phyloP scores from a whole-genome alignment of 2,797 vertebrate genomes.

The Echeneis naucrates region DNA sequence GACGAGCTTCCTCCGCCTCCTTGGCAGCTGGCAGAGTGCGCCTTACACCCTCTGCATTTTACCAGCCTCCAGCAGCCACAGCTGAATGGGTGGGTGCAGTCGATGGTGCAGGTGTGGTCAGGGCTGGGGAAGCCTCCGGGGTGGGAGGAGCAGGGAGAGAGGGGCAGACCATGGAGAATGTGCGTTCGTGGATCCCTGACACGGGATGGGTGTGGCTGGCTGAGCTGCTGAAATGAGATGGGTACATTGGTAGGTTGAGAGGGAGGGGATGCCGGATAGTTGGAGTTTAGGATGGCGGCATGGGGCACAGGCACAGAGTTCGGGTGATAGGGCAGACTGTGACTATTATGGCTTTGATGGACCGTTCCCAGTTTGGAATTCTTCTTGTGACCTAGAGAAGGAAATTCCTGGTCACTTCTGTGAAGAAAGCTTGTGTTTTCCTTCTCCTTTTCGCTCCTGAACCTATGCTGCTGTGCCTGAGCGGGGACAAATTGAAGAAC shows the following conservation, averaged over 20 bases:
- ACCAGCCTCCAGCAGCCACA: constrained; percentile 89
- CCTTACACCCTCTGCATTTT: constrained; percentile 80
- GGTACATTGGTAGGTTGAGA: constrained; percentile 72
- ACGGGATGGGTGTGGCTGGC: constrained; percentile 69
- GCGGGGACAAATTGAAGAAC: constrained; percentile 83
- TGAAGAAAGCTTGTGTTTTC: constrained; percentile 67
- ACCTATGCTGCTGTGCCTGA: constrained; percentile 75
- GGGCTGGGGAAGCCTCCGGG: constrained; percentile 85
- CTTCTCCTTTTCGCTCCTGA: constrained; percentile 75
- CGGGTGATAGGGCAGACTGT: constrained; percentile 80
- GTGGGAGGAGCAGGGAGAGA: constrained; percentile 83
- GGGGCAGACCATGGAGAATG: constrained; percentile 78
- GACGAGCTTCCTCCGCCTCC: constrained; percentile 78
- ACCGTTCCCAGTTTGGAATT: constrained; percentile 84
- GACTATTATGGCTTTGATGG: constrained; percentile 80
- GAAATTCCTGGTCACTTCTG: constrained; percentile 69
- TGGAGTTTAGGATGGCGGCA: constrained; percentile 81
- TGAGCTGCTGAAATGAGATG: constrained; percentile 70
- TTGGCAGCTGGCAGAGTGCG: constrained; percentile 71
- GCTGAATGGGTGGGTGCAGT: constrained; percentile 86
- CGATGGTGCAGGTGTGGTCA: constrained; percentile 86
- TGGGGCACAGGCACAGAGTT: constrained; percentile 82
- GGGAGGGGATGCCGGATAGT: constrained; percentile 74
- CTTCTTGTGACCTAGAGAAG: constrained; percentile 80
- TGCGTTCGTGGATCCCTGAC: constrained; percentile 74